Evolutionary conservation across 2,113 vertebrate genomes (phyloP), one percentile per base, ranked within the genome.

Genomic region (Oophaga pumilio): DNA sequence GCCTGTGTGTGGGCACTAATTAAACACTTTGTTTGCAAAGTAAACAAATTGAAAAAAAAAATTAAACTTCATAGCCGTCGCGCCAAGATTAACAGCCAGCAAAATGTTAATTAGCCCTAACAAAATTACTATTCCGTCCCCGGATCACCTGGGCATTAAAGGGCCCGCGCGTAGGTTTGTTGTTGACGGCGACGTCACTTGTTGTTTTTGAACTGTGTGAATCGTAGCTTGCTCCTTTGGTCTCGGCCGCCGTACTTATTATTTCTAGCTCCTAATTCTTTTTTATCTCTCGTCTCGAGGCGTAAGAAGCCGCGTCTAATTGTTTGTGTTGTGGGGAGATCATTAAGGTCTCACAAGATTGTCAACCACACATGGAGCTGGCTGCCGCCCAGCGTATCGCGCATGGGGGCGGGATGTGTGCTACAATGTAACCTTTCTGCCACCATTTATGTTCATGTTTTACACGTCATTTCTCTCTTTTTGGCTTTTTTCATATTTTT

Each of bases 281-380:
- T 56, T 85, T 64, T 74, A 22, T 76, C 24, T 73, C 84, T 85
- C 28, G 26, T 74, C 71, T 87, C 17, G 57, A 69, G 50, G 60
- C n/a, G 49, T 64, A 43, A 82, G 22, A 49, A 24, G 78, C 79
- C 11, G 10, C 79, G 33, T 74, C 68, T 87, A 52, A 82, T 87
- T 87, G 86, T 87, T 87, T 87, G 57, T 87, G 22, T 82, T 82
- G 33, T n/a, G 78, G 66, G 74, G 13, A 53, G 64, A 74, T 87
- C 52, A 82, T 87, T 74, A 87, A 28, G 69, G 50, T 57, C 62
- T 69, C 64, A 56, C 76, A 57, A 53, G 24, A 28, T 18, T 80
- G 76, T 24, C 77, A 79, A 71, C 76, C 64, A 22, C 85, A 76
- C 57, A 15, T 14, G 77, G 50, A 82, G 68, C 79, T 82, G 86